Evolutionary conservation across 2,113 vertebrate genomes (phyloP).

Genomic region (Phrynosoma blainvillii): DNA sequence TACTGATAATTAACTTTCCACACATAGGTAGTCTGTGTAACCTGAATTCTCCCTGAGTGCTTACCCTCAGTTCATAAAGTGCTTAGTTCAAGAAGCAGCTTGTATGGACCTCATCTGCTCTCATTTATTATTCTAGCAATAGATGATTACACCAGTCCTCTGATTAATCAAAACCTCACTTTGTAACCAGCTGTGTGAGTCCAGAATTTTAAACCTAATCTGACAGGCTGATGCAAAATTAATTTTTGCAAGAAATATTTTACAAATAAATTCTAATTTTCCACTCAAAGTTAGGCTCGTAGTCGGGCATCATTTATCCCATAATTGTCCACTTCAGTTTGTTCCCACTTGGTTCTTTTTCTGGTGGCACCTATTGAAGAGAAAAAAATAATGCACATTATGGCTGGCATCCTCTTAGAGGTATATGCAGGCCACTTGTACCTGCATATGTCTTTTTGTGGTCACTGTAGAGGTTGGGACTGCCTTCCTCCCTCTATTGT

Average conservation of each 20-base stretch:
- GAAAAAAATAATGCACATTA: not conserved
- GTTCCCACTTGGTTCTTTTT: not conserved
- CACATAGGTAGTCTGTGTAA: not conserved
- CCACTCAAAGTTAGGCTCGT: conserved; percentile 35
- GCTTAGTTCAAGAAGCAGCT: conserved; percentile 44
- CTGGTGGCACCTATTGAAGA: not conserved
- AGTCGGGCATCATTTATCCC: conserved; percentile 39
- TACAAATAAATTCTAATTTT: conserved; percentile 66
- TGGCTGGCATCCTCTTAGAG: too few relatives aligned
- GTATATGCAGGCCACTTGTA: not conserved
- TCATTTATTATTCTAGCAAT: conserved; percentile 73
- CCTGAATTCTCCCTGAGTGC: conserved; percentile 27
- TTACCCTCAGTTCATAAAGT: conserved; percentile 20
- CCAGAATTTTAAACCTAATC: conserved; percentile 71
- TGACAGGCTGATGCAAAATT: conserved; percentile 35
- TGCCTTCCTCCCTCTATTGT: too few relatives aligned
- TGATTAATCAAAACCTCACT: conserved; percentile 74
- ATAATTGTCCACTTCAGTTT: conserved; percentile 34
- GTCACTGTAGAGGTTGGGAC: too few relatives aligned
- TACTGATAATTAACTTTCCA: conserved; percentile 24
- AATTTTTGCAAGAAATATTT: conserved; percentile 73
- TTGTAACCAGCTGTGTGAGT: conserved; percentile 63
- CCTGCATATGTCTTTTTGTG: not conserved
- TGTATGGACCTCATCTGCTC: conserved; percentile 47
- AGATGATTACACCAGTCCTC: conserved; percentile 76